Conservation (phyloP, 2,113 vertebrate species). For the Albula goreensis region DNA sequence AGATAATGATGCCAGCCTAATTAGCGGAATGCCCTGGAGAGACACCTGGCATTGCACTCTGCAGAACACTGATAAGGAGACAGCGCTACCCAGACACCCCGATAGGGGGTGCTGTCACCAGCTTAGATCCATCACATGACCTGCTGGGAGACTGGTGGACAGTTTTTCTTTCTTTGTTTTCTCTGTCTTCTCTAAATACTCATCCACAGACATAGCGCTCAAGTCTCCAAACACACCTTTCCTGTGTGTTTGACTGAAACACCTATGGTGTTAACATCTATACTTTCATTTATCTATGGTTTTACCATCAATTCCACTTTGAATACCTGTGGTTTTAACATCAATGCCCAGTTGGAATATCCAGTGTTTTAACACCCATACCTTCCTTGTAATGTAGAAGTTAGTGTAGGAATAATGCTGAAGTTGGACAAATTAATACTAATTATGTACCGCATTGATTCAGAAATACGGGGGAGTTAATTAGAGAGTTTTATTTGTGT, state of each 20-base stretch:
- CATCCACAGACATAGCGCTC: no score
- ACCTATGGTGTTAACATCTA: no score
- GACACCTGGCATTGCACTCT: background rate
- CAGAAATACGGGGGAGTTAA: no score
- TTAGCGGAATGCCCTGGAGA: background rate
- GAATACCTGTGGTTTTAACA: background rate
- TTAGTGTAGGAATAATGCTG: background rate
- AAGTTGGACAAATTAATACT: background rate
- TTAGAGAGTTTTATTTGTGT: no score
- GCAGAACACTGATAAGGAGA: background rate
- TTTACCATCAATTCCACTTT: background rate
- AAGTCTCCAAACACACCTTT: no score
- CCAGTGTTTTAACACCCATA: background rate
- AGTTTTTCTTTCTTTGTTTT: background rate
- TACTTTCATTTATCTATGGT: background rate
- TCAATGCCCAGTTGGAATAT: background rate
- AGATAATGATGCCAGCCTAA: background rate
- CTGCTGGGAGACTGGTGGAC: background rate
- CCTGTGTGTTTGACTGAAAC: no score
- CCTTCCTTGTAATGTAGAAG: background rate
- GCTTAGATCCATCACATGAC: background rate
- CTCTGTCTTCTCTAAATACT: background rate
- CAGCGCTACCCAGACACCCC: background rate
- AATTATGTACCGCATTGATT: background rate
- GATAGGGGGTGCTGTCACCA: background rate